Base-by-base conservation (phyloP, 2,113 vertebrate species). In the Mohoua ochrocephala region DNA sequence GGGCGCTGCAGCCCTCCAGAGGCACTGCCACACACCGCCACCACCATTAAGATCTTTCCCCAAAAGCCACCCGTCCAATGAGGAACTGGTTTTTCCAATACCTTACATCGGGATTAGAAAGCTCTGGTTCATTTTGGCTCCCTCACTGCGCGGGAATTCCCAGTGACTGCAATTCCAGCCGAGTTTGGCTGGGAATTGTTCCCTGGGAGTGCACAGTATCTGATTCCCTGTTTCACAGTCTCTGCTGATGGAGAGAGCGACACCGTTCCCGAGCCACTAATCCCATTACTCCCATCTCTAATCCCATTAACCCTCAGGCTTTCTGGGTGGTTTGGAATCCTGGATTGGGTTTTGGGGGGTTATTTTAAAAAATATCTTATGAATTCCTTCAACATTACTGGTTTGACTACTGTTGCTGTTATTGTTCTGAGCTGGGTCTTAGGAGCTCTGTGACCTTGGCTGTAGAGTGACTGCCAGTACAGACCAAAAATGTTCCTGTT, bases 271-370 rank as follows among this genome's bases (percentile, higher is more conserved):
- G 3, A 77, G 49, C 11, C 59, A 57, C 77, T 87, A 89, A 92
- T 93, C 68, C 73, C 89, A 37, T 87, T 22, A 28, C 27, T 65
- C 42, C 41, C 24, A 15, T 56, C 54, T 69, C 41, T 77, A 96
- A 96, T 89, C 80, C 2, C 2, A 70, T 87, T 84, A 77, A 84
- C 67, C 63, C 33, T 42, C 31, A n/a, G 70, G 49, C 13, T 65
- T 64, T 73, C 65, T 68, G 14, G 27, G 9, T 56, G 18, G 6
- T 80, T 67, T 39, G 27, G 33, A 89, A 74, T 65, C 33, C 28
- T 61, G 18, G 0, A 39, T 71, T 59, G 35, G 6, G 14, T 35
- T 54, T 21, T 4, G 13, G 15, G 9, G 10, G 0, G 5, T 24
- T 63, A 28, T 74, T 81, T 93, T 84, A 23, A 4, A 17, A 71